Base-by-base conservation (phyloP, 2,113 vertebrate genomes). In the Pangasianodon gigas region DNA sequence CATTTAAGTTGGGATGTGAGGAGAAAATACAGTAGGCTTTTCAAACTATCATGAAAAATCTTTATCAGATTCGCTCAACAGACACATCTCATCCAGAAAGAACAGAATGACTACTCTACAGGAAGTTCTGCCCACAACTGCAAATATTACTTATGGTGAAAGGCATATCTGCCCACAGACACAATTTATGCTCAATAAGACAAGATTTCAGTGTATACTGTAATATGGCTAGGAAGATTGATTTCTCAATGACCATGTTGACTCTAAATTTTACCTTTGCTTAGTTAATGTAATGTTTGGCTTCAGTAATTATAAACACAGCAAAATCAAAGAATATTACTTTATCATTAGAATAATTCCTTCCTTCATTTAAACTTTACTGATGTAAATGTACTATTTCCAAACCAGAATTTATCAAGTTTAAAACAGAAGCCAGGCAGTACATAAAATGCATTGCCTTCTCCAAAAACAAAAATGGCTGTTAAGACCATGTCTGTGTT, bases 121-220 rank as follows among this genome's bases (percentile, higher is more conserved):
- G 51, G 14, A 54, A 81, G 0, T 18, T n/a, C 51, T 81, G 6
- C 79, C 29, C 51, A 54, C 79, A 32, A 7, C 1, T 81, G 77
- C 77, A 81, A 81, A 81, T 32, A 82, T 32, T 54, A 80, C 26
- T 52, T 48, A 80, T 80, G 46, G 46, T 51, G 46, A 51, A 80
- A 80, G 26, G 26, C 51, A 52, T 29, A 29, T 51, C 46, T 80
- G 26, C 77, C 24, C 3, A 80, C 46, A 51, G 2, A 3, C n/a
- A 79, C 24, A 48, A 29, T 14, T 2, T 79, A 13, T 19, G 51
- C 7, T 81, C 16, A 32, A 52, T 54, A 32, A 52, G 26, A 82
- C 18, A 82, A 82, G 6, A 52, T 52, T n/a, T 81, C 16, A 54
- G 32, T 32, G 4, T 54, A 32, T 54, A n/a, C n/a, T n/a, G n/a